phyloP scores from a whole-genome alignment of 2,797 vertebrate genomes.

The Hypotaenidia okinawae region DNA sequence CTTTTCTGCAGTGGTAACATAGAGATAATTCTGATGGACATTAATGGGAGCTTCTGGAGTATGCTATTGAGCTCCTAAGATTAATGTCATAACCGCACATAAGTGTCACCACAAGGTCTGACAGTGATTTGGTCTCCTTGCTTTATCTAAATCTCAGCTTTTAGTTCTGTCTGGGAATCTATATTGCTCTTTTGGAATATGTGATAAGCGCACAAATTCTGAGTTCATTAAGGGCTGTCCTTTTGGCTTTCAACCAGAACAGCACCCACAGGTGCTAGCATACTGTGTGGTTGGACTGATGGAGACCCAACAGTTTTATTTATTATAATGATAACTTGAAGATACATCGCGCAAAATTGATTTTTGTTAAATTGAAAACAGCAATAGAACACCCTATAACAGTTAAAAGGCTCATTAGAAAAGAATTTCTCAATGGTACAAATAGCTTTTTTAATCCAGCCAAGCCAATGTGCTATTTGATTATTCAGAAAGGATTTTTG shows the following conservation, averaged over 20 bases:
- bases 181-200: neutral
- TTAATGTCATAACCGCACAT: neutral
- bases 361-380: conserved; percentile 25
- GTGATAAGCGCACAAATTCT: neutral
- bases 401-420: conserved; percentile 24
- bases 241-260: neutral
- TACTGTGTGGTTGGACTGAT: neutral
- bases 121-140: neutral
- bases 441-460: conserved; percentile 29
- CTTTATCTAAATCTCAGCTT: conserved; percentile 2
- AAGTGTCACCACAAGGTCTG: neutral
- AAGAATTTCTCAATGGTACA: conserved; percentile 22
- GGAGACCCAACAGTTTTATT: neutral
- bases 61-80: neutral
- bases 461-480: conserved; percentile 18
- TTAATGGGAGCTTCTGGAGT: neutral
- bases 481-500: conserved; percentile 55
- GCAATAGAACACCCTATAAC: neutral
- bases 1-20: neutral
- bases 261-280: neutral
- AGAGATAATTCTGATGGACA: neutral
- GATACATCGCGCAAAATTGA: neutral
- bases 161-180: neutral
- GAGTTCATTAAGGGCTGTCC: neutral
- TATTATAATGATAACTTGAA: conserved; percentile 32